Evolutionary conservation across 2,797 vertebrate species (phyloP), one percentile per base, ranked within the genome.

Genomic region (Pantherophis alleghaniensis): DNA sequence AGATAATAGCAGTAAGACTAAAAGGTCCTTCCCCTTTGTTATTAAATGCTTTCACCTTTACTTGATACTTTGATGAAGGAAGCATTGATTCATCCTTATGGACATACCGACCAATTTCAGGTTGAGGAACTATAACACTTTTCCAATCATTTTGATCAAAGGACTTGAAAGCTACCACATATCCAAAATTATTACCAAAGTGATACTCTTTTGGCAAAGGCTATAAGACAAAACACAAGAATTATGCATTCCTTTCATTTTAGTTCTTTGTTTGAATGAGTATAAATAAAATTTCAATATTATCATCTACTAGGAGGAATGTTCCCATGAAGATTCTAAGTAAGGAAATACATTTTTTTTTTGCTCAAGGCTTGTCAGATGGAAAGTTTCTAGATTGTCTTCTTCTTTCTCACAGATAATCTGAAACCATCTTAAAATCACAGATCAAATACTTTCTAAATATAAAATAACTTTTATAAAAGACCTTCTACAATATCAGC

Each of bases 1-100:
- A 98, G 95, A 99, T 98, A 86, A 97, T 93, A 6, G 98, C 98
- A 7, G 97, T 98, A 3, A 98, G 97, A 96, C 99, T 99, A 97
- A 97, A 99, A 0, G 99, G 99, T 22, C 99, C 99, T 63, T 99
- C 99, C 56, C 99, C 99, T 96, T 98, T 96, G 94, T 95, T 98
- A 97, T 99, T 99, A 97, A 98, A 99, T 1, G 99, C 98, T 97
- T 99, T 99, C 86, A 99, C 98, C 98, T 99, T 99, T 47, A 99
- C 99, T 96, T 99, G 98, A 92, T 99, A 99, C 20, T 98, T 97
- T 0, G 98, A 99, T 79, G 97, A 97, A 13, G 99, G 98, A 6
- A 97, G 96, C 96, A 99, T 98, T 90, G 97, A 97, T 55, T 98
- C 96, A 95, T 99, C 99, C 96, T 99, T 99, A 97, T 99, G 98